Conservation (phyloP, 2,888 invertebrate genomes). For the Ptycholaimellus sp. region DNA sequence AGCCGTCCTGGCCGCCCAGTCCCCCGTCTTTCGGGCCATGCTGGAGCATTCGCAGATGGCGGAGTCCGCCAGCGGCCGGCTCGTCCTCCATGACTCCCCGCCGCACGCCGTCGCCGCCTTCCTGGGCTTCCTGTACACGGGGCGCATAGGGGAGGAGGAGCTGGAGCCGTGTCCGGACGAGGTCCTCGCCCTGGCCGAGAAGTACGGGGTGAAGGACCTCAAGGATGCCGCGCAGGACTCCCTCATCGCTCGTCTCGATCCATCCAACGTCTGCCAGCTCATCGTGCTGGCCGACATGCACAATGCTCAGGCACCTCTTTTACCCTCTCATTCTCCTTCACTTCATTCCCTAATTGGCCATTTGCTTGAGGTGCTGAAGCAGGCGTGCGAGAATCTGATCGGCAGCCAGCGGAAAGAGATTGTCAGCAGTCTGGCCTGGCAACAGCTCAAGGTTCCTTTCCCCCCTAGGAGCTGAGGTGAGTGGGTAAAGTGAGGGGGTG, state of each 20-base stretch:
- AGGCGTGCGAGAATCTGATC: slow-evolving; percentile 2
- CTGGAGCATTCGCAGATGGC: slow-evolving; percentile 13
- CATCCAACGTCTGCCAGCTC: slow-evolving; percentile 15
- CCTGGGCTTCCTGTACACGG: slow-evolving; percentile 15
- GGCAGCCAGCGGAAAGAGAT: neutral
- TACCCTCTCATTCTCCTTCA: neutral
- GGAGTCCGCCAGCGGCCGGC: slow-evolving; percentile 9
- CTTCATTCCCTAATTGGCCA: neutral
- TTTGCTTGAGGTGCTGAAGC: slow-evolving; percentile 1
- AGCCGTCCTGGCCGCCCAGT: slow-evolving; percentile 20
- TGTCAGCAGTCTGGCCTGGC: too few species aligned
- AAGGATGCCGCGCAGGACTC: slow-evolving; percentile 19
- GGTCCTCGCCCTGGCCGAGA: slow-evolving; percentile 22
- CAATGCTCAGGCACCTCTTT: slow-evolving; percentile 13
- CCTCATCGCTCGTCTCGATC: slow-evolving; percentile 9
- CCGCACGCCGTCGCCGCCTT: slow-evolving; percentile 15
- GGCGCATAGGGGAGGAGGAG: slow-evolving; percentile 1
- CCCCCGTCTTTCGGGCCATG: slow-evolving; percentile 22
- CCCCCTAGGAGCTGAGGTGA: too few species aligned
- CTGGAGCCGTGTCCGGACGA: slow-evolving; percentile 5
- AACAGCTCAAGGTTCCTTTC: too few species aligned
- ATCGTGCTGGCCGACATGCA: slow-evolving; percentile 16
- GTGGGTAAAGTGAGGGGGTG: too few species aligned
- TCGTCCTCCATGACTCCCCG: slow-evolving; percentile 13
- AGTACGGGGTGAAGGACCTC: slow-evolving; percentile 19